A percentile compares a stretch with the other conserved stretches of the same genome.
These are phyloP conservation scores for Diprion similis DNA, from an alignment of 1,140 invertebrate species.

Conservation along the genomic window DNA sequence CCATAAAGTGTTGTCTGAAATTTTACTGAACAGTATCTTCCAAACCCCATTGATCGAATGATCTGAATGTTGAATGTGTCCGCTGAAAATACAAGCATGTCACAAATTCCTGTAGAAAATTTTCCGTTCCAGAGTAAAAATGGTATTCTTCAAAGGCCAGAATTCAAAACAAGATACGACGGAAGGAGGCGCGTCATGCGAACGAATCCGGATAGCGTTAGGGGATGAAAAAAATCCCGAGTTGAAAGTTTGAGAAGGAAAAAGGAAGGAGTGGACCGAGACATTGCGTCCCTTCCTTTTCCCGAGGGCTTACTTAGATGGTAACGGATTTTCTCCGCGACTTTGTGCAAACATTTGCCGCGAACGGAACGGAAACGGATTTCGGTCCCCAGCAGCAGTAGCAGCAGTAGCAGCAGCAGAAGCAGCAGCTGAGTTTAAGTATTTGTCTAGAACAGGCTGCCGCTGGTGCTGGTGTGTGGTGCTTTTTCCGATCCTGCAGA, in stretches of 20 bases:
- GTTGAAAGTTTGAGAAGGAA: neutral
- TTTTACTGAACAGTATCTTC: no score
- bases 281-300: no score
- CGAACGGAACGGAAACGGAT: neutral
- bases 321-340: neutral
- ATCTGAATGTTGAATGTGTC: no score
- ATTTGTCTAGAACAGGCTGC: neutral
- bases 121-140: neutral
- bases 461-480: neutral
- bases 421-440: neutral
- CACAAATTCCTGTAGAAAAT: no score
- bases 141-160: neutral
- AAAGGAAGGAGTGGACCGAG: neutral
- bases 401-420: no score
- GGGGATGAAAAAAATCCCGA: neutral
- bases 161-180: neutral
- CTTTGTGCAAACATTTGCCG: neutral
- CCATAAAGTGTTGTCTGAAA: no score
- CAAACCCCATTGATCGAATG: no score
- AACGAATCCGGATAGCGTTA: neutral
- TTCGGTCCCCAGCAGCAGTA: neutral
- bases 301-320: neutral
- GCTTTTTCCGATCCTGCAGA: neutral
- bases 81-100: no score
- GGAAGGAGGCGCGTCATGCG: neutral